A percentile compares a stretch with the other conserved stretches of the same genome.
Evolutionary conservation across 2,113 vertebrate genomes (phyloP).

Genomic region (Hydropotes inermis): DNA sequence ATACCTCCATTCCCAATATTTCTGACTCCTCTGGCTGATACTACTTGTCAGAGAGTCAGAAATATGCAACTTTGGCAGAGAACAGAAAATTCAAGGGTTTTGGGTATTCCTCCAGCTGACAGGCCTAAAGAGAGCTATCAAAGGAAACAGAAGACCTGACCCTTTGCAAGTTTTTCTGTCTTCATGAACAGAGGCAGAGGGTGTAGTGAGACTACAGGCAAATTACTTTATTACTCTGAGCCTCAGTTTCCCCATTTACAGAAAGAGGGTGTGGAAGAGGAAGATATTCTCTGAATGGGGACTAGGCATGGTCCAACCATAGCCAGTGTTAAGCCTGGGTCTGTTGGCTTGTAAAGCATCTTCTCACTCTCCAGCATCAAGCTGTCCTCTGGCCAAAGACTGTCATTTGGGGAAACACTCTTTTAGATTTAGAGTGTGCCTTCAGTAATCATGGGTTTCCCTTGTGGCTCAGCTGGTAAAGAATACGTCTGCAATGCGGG

Average conservation of each 20-base stretch:
- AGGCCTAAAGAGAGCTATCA: neutral
- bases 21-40: neutral
- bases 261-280: neutral
- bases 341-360: neutral
- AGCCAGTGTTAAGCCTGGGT: neutral
- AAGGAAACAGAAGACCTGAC: neutral
- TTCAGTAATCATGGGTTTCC: neutral
- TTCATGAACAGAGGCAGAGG: neutral
- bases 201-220: neutral
- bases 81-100: neutral
- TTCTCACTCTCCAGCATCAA: neutral
- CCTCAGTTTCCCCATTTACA: neutral
- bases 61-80: neutral
- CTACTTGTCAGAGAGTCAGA: neutral
- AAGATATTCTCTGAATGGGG: neutral
- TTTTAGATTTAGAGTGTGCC: neutral
- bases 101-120: neutral
- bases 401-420: neutral
- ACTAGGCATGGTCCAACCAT: neutral
- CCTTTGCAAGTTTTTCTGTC: neutral
- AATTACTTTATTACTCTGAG: neutral
- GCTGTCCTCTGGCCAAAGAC: neutral
- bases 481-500: neutral
- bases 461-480: neutral
- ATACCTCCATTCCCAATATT: neutral